A percentile compares a stretch with the other conserved stretches of the same genome.
These are phyloP conservation scores for Sakesphorus luctuosus DNA, from an alignment of 2,113 vertebrate species.

Conservation along the genomic window DNA sequence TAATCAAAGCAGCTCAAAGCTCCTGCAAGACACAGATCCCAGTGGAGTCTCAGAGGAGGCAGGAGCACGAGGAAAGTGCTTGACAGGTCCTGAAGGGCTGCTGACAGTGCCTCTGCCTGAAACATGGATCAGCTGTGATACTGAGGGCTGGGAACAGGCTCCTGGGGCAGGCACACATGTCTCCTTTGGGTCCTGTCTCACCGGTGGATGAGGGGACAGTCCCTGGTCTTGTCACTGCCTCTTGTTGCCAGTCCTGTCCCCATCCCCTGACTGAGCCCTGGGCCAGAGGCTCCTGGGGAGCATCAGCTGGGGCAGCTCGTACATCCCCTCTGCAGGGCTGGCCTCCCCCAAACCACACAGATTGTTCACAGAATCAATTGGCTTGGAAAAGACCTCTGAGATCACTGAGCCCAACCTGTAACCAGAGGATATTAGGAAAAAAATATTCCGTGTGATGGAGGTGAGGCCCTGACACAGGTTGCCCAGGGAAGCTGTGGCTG, in stretches of 20 bases:
- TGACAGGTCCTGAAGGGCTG: not conserved
- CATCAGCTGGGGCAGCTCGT: not conserved
- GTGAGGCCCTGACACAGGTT: not conserved
- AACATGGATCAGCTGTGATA: not conserved
- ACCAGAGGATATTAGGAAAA: accelerated
- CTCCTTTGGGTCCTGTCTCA: not conserved
- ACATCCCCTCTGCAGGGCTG: accelerated
- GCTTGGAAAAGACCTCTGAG: not conserved
- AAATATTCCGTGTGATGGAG: not conserved
- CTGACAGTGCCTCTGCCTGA: not conserved
- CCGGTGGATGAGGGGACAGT: not conserved
- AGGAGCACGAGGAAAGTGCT: not conserved
- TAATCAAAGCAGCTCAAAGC: not conserved
- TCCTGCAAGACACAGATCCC: not conserved
- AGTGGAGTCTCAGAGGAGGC: not conserved
- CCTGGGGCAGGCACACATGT: accelerated
- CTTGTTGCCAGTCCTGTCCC: not conserved
- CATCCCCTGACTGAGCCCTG: not conserved
- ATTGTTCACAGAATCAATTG: accelerated
- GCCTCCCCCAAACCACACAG: not conserved
- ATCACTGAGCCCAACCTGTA: accelerated
- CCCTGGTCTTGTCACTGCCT: not conserved
- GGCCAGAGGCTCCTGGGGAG: not conserved
- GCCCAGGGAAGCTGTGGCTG: not conserved
- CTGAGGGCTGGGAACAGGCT: not conserved